phyloP scores from a whole-genome alignment of 2,113 vertebrate genomes.

The Prunella himalayana region DNA sequence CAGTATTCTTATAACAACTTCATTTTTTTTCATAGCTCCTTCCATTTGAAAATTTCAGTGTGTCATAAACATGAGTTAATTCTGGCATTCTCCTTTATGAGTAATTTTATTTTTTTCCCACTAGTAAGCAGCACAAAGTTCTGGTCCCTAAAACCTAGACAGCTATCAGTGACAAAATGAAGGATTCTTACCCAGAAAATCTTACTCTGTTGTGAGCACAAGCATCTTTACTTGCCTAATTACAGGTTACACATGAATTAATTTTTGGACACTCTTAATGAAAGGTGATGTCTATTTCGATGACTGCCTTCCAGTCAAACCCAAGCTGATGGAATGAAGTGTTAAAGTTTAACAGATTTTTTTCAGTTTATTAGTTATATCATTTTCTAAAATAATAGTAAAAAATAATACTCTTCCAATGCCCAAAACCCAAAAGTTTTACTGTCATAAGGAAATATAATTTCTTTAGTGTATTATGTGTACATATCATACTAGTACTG shows the following conservation, averaged over 20 bases:
- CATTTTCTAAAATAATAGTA: neutral
- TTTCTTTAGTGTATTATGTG: neutral
- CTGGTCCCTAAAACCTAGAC: neutral
- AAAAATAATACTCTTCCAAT: neutral
- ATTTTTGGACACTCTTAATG: neutral
- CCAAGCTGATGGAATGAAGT: neutral
- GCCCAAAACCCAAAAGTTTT: fast-evolving
- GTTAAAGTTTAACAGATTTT: neutral
- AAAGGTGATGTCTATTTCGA: neutral
- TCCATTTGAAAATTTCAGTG: neutral
- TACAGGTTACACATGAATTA: neutral
- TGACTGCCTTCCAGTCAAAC: neutral
- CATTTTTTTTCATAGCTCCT: neutral
- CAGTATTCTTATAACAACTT: neutral
- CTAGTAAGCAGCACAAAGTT: neutral
- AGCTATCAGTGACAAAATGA: neutral
- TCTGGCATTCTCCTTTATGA: neutral
- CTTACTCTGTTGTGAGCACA: neutral
- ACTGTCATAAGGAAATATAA: neutral
- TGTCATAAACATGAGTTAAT: neutral
- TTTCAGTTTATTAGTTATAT: neutral
- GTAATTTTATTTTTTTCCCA: neutral
- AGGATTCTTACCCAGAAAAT: neutral
- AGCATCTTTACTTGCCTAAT: neutral
- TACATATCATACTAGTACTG: neutral